A percentile compares a stretch with the other conserved stretches of the same genome.
phyloP scores from a whole-genome alignment of 2,888 invertebrate species.

The Dasysyrphus albostriatus region DNA sequence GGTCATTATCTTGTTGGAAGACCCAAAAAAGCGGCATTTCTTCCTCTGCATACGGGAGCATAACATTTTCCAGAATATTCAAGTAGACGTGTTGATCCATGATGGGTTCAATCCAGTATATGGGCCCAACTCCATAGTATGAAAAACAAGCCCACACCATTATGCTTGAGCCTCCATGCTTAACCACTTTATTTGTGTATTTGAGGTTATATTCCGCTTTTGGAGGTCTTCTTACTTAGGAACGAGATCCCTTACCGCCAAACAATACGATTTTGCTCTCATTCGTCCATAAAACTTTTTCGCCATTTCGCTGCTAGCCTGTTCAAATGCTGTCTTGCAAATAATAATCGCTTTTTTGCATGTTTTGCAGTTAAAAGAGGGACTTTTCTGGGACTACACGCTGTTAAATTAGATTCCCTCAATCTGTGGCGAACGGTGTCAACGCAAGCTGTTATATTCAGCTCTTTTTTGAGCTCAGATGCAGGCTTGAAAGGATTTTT shows the following conservation, averaged over 20 bases:
- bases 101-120: no score
- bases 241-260: slow-evolving; percentile 6
- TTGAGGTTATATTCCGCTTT: slow-evolving; percentile 50
- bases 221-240: slow-evolving; percentile 15
- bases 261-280: slow-evolving; percentile 20
- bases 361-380: slow-evolving; percentile 9
- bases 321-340: slow-evolving; percentile 8
- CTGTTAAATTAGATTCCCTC: no score
- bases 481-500: slow-evolving; percentile 15
- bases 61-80: no score
- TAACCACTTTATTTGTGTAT: no score
- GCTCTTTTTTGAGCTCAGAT: slow-evolving; percentile 10
- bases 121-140: no score
- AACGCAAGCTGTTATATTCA: slow-evolving; percentile 1
- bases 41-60: no score
- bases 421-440: slow-evolving; percentile 3
- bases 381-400: slow-evolving; percentile 10
- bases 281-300: neutral
- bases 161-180: slow-evolving; percentile 54
- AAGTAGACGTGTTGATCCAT: no score
- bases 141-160: no score
- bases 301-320: slow-evolving; percentile 7
- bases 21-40: no score
- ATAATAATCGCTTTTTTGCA: neutral
- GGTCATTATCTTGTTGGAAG: no score